Conservation (phyloP, 1,140 invertebrate species). For the Tribolium castaneum region DNA sequence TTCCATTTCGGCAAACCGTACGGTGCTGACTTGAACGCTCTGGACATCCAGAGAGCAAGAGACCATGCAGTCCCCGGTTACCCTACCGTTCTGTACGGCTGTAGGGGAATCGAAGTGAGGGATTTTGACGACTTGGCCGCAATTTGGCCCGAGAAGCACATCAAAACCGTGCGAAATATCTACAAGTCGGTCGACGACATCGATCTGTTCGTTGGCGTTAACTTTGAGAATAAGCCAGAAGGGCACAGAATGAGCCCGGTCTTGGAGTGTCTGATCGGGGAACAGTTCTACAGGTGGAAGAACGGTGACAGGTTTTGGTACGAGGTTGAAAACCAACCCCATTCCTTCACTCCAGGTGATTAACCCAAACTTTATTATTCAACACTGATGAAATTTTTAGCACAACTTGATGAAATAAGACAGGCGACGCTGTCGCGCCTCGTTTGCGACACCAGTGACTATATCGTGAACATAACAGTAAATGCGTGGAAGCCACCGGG, state of each 20-base stretch:
- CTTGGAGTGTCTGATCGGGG: slow-evolving; percentile 70
- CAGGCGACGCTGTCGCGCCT: slow-evolving; percentile 63
- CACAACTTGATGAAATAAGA: slow-evolving; percentile 64
- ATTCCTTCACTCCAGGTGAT: slow-evolving; percentile 66
- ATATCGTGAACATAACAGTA: slow-evolving; percentile 75
- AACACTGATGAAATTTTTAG: slow-evolving; percentile 66
- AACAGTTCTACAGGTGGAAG: slow-evolving; percentile 66
- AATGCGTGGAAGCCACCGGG: slow-evolving; percentile 77
- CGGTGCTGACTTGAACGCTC: slow-evolving; percentile 80
- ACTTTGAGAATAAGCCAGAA: slow-evolving; percentile 64
- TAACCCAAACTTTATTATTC: slow-evolving; percentile 43
- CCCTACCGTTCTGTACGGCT: slow-evolving; percentile 79
- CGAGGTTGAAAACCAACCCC: slow-evolving; percentile 67
- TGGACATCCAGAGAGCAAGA: slow-evolving; percentile 86
- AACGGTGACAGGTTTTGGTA: slow-evolving; percentile 68
- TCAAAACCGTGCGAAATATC: slow-evolving; percentile 66
- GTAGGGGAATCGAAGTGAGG: slow-evolving; percentile 75
- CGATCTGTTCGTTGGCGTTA: slow-evolving; percentile 69
- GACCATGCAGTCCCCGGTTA: slow-evolving; percentile 87
- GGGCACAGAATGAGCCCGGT: slow-evolving; percentile 71
- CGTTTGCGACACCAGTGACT: slow-evolving; percentile 81
- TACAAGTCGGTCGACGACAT: slow-evolving; percentile 67
- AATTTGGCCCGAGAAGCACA: slow-evolving; percentile 65
- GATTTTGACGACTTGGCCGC: slow-evolving; percentile 78
- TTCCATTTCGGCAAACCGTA: slow-evolving; percentile 74